Conservation (phyloP, 2,888 invertebrate species). For the Dryobotodes eremita region DNA sequence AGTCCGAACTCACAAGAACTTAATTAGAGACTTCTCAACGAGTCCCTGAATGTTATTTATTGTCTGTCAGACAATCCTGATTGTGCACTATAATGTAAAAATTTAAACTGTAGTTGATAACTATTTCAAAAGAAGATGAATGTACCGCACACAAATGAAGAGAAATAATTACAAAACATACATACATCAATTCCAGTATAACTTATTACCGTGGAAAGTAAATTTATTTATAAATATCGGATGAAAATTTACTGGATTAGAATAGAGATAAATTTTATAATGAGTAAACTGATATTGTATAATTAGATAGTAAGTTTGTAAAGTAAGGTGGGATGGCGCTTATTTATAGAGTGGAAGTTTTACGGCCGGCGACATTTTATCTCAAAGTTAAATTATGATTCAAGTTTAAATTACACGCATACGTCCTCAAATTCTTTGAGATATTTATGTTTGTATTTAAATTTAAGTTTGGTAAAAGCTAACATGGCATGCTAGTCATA, state of each 20-base stretch:
- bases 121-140: constrained; percentile 77
- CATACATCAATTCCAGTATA: constrained; percentile 56
- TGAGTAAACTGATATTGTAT: constrained; percentile 68
- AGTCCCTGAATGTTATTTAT: constrained; percentile 85
- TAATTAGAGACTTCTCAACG: constrained; percentile 87
- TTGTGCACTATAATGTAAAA: constrained; percentile 73
- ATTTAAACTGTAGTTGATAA: constrained; percentile 77
- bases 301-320: constrained; percentile 65
- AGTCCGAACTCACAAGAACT: constrained; percentile 85
- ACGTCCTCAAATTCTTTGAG: constrained; percentile 29
- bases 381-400: constrained; percentile 62
- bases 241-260: constrained; percentile 59
- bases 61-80: constrained; percentile 83
- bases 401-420: constrained; percentile 58
- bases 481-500: neutral
- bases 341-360: constrained; percentile 59
- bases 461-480: constrained; percentile 25
- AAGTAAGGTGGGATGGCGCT: constrained; percentile 51
- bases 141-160: constrained; percentile 61
- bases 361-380: constrained; percentile 57
- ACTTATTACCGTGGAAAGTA: constrained; percentile 52
- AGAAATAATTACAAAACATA: constrained; percentile 66
- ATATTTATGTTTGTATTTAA: constrained; percentile 49
- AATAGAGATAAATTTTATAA: constrained; percentile 64
- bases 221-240: constrained; percentile 59